A percentile compares a stretch with the other conserved stretches of the same genome.
Evolutionary conservation across 2,797 vertebrate genomes (phyloP).

Genomic region (Merluccius polli): DNA sequence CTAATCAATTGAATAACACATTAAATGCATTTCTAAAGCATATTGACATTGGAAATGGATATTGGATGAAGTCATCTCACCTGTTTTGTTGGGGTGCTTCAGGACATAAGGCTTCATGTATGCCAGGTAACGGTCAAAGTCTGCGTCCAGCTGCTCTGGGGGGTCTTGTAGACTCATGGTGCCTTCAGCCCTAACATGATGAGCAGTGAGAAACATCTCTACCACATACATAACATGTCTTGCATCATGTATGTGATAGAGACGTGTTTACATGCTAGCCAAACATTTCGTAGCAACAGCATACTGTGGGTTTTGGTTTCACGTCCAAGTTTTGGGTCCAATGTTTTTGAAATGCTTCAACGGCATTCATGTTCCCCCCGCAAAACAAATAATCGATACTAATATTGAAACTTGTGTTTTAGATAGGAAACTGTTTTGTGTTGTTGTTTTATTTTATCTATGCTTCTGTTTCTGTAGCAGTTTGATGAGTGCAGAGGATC

Average conservation of each 20-base stretch:
- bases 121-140: slow-evolving; percentile 84
- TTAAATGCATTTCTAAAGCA: not conserved
- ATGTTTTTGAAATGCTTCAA: not conserved
- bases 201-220: too few relatives aligned
- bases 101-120: slow-evolving; percentile 92
- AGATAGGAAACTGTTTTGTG: not conserved
- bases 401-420: not conserved
- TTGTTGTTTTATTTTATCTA: not conserved
- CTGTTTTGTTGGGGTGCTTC: slow-evolving; percentile 79
- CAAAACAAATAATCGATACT: not conserved
- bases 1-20: not conserved
- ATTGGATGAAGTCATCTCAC: slow-evolving; percentile 57
- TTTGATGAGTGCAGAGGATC: not conserved
- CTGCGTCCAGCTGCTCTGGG: slow-evolving; percentile 80
- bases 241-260: not conserved
- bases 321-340: not conserved
- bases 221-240: too few relatives aligned
- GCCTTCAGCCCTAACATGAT: slow-evolving; percentile 22
- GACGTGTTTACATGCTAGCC: not conserved
- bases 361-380: not conserved
- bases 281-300: not conserved
- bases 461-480: not conserved
- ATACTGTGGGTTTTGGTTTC: not conserved
- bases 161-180: slow-evolving; percentile 76
- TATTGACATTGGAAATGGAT: not conserved